These are phyloP conservation scores for Piaya cayana DNA, from an alignment of 2,113 vertebrate species.

Conservation along the genomic window DNA sequence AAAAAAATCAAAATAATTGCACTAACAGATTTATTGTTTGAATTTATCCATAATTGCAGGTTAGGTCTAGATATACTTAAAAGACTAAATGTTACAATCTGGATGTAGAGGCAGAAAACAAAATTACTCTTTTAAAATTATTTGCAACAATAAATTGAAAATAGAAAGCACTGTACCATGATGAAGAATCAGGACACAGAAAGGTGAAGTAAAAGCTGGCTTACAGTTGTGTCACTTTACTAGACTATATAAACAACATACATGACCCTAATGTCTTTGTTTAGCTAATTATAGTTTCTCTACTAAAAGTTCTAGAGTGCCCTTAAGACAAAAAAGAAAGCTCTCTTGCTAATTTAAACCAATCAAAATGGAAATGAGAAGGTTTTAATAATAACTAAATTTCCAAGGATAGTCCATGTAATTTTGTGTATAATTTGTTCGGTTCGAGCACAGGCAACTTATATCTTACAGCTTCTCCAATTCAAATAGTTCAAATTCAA, in stretches of 20 bases:
- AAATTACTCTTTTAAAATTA: neutral
- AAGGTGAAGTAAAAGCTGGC: neutral
- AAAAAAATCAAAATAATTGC: neutral
- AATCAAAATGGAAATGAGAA: neutral
- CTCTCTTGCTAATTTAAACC: neutral
- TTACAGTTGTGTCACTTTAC: neutral
- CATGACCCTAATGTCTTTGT: fast-evolving
- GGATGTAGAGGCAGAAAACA: neutral
- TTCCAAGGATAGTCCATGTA: neutral
- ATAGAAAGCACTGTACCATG: neutral
- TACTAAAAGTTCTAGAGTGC: neutral
- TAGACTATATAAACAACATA: neutral
- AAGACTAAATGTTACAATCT: neutral
- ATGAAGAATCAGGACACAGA: neutral
- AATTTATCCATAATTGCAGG: neutral
- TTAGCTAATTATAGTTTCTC: neutral
- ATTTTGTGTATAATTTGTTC: neutral
- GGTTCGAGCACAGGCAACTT: neutral
- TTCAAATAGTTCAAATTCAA: neutral
- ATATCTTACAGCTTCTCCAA: neutral
- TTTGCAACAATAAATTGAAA: neutral
- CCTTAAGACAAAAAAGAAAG: neutral
- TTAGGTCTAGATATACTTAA: neutral
- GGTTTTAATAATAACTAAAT: neutral
- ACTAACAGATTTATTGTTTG: neutral